A percentile compares a stretch with the other conserved stretches of the same genome.
phyloP scores from a whole-genome alignment of 2,113 vertebrate genomes.

The Phyllopteryx taeniolatus region DNA sequence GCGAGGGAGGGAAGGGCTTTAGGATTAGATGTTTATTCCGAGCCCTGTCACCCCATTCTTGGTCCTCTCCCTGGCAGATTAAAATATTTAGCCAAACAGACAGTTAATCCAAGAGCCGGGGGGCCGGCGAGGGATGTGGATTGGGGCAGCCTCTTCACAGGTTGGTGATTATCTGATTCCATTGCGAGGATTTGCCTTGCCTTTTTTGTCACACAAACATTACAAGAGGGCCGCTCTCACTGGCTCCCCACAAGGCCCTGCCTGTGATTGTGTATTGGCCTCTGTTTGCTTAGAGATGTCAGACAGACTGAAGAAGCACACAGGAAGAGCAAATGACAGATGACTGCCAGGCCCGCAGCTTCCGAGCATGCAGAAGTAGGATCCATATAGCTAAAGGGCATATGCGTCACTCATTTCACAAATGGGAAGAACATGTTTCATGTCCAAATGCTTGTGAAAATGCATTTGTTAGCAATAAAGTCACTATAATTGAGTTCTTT shows the following conservation, averaged over 20 bases:
- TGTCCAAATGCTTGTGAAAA: not conserved
- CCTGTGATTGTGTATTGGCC: constrained; percentile 75
- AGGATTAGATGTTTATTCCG: constrained; percentile 75
- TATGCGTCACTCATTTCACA: not conserved
- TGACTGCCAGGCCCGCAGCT: constrained; percentile 64
- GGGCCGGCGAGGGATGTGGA: constrained; percentile 76
- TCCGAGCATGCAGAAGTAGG: not conserved
- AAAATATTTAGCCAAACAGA: constrained; percentile 86
- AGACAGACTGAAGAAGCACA: constrained; percentile 75
- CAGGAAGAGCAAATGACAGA: constrained; percentile 75
- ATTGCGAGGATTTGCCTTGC: constrained; percentile 83
- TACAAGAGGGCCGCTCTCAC: constrained; percentile 73
- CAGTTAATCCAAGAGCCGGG: constrained; percentile 71
- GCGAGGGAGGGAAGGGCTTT: not conserved
- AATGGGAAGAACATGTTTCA: not conserved
- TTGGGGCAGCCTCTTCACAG: constrained; percentile 86
- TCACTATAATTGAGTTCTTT: not conserved
- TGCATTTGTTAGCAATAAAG: not conserved
- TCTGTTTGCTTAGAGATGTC: constrained; percentile 77
- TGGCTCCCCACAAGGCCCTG: constrained; percentile 67
- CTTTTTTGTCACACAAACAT: constrained; percentile 87
- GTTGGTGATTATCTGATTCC: constrained; percentile 85
- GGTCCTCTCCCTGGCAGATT: constrained; percentile 70
- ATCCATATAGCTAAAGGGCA: not conserved
- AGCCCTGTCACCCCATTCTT: constrained; percentile 58